Percentiles rank a stretch among this genome's conserved stretches.
Conservation (phyloP, 2,888 invertebrate genomes). For the Luffia ferchaultella region DNA sequence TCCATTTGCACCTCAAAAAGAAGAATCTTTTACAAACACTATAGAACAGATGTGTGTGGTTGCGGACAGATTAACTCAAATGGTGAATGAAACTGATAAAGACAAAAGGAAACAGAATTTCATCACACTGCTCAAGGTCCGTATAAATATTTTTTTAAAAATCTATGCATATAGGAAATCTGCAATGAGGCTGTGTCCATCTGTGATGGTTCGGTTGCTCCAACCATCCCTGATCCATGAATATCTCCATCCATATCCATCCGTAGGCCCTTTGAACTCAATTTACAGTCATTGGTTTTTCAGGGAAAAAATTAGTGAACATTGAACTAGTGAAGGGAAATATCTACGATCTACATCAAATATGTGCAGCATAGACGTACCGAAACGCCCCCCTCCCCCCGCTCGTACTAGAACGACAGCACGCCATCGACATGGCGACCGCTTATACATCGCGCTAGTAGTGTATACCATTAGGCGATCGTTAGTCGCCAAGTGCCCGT, state of each 20-base stretch:
- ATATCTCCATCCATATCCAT: neutral
- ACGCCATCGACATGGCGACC: too few species aligned
- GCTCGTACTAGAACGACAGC: too few species aligned
- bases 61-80: conserved; percentile 36
- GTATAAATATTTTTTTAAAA: neutral
- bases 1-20: conserved; percentile 80
- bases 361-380: too few species aligned
- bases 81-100: conserved; percentile 31
- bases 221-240: neutral
- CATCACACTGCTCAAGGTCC: conserved; percentile 65
- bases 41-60: conserved; percentile 58
- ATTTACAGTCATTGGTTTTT: neutral
- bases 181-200: neutral
- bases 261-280: neutral
- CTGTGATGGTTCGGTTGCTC: too few species aligned
- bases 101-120: conserved; percentile 57
- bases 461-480: too few species aligned
- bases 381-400: too few species aligned
- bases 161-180: neutral
- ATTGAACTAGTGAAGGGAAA: too few species aligned
- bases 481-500: too few species aligned
- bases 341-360: too few species aligned
- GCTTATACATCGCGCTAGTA: too few species aligned
- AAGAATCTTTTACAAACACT: conserved; percentile 63
- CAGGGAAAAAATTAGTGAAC: neutral